phyloP scores from a whole-genome alignment of 2,888 invertebrate genomes.

The Petrolisthes cinctipes region DNA sequence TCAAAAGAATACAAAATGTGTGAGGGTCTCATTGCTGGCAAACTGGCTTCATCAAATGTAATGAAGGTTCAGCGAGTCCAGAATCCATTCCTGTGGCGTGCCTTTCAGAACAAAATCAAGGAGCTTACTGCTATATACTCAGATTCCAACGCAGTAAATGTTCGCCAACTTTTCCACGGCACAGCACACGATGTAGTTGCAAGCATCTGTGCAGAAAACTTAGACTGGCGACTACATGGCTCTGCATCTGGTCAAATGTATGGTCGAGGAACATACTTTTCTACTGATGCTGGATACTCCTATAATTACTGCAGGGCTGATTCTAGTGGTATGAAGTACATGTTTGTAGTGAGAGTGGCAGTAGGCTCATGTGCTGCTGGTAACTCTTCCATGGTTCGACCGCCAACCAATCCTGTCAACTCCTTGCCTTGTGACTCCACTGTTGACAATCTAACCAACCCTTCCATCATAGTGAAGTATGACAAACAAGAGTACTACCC shows the following conservation, averaged over 20 bases:
- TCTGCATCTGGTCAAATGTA: slow-evolving; percentile 66
- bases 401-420: slow-evolving; percentile 41
- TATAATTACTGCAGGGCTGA: slow-evolving; percentile 22
- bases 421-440: slow-evolving; percentile 51
- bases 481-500: slow-evolving; percentile 57
- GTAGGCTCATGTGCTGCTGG: slow-evolving; percentile 34
- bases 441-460: slow-evolving; percentile 4
- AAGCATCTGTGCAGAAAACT: slow-evolving; percentile 67
- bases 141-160: slow-evolving; percentile 44
- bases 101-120: slow-evolving; percentile 58
- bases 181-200: slow-evolving; percentile 66
- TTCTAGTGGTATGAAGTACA: slow-evolving; percentile 12
- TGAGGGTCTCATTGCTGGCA: slow-evolving; percentile 5
- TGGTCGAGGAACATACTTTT: slow-evolving; percentile 68
- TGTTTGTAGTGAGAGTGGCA: slow-evolving; percentile 52
- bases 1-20: slow-evolving; percentile 40
- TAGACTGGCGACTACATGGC: slow-evolving; percentile 68
- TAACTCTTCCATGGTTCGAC: slow-evolving; percentile 33
- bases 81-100: slow-evolving; percentile 54
- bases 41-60: not conserved
- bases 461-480: slow-evolving; percentile 55
- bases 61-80: slow-evolving; percentile 49
- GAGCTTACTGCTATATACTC: slow-evolving; percentile 44
- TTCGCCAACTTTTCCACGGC: slow-evolving; percentile 68
- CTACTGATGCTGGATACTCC: slow-evolving; percentile 62